phyloP scores from a whole-genome alignment of 2,797 vertebrate genomes.

The Siniperca undulata region DNA sequence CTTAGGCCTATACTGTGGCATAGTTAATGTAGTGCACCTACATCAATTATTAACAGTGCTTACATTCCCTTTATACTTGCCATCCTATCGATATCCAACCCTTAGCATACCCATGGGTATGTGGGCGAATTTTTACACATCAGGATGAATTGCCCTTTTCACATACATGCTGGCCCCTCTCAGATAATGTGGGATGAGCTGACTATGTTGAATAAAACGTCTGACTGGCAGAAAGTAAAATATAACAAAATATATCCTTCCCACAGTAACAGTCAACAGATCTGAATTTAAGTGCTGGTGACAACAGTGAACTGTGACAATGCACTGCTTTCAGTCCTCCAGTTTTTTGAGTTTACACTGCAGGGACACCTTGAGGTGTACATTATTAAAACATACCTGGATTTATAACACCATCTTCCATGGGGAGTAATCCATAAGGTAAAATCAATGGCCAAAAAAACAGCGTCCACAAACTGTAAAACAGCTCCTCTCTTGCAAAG shows the following conservation, averaged over 20 bases:
- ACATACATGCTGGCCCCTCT: constrained; percentile 55
- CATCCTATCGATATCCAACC: constrained; percentile 79
- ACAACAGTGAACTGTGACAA: constrained; percentile 61
- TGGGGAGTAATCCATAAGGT: constrained; percentile 71
- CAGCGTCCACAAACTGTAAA: constrained; percentile 70
- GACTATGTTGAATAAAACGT: constrained; percentile 70
- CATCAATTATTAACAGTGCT: constrained; percentile 83
- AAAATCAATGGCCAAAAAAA: constrained; percentile 77
- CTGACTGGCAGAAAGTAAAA: constrained; percentile 42
- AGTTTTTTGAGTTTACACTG: constrained; percentile 52
- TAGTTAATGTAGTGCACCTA: constrained; percentile 79
- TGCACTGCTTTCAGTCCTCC: constrained; percentile 25
- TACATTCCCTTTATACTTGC: constrained; percentile 77
- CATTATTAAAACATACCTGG: constrained; percentile 71
- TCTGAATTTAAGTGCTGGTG: constrained; percentile 49
- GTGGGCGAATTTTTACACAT: constrained; percentile 73
- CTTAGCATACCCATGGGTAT: constrained; percentile 67
- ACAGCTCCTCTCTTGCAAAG: constrained; percentile 67
- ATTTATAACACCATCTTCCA: constrained; percentile 76
- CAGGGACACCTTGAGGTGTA: constrained; percentile 75
- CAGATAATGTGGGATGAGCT: constrained; percentile 56
- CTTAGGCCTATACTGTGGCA: constrained; percentile 70
- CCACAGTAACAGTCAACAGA: constrained; percentile 54
- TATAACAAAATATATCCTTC: constrained; percentile 25
- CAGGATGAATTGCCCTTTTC: constrained; percentile 63